Conservation (phyloP, 30 jellyfish, hydroid and myxozoan species). For the Chrysaora quinquecirrha region DNA sequence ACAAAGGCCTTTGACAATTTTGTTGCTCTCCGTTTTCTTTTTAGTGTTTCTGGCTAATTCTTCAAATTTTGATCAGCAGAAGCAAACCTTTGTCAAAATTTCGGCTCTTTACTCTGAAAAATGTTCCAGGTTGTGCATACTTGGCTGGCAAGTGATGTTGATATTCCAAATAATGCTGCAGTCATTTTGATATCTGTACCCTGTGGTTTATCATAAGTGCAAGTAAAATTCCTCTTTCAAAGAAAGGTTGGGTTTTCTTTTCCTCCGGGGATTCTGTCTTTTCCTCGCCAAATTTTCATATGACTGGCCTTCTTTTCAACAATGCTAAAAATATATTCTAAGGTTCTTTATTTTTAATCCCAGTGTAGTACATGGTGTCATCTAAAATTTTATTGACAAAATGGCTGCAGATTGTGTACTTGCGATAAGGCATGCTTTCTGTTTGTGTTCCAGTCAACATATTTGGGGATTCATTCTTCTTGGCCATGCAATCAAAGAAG, state of each 20-base stretch:
- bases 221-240: background rate
- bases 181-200: background rate
- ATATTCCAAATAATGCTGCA: background rate
- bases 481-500: too few relatives aligned
- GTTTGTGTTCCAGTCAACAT: background rate
- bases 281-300: background rate
- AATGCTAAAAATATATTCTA: background rate
- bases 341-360: background rate
- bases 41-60: background rate
- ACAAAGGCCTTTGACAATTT: too few relatives aligned
- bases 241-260: too few relatives aligned
- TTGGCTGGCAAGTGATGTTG: background rate
- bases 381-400: too few relatives aligned
- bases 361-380: background rate
- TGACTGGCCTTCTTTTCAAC: background rate
- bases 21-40: too few relatives aligned
- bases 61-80: background rate
- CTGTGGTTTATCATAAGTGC: background rate
- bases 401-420: background rate
- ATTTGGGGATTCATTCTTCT: too few relatives aligned
- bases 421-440: background rate
- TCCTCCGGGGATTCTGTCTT: background rate
- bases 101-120: constrained; percentile 10
- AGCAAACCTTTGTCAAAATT: background rate
- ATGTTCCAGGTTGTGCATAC: background rate